These are phyloP conservation scores for Penaeus indicus DNA, from an alignment of 1,140 invertebrate genomes.

Conservation along the genomic window DNA sequence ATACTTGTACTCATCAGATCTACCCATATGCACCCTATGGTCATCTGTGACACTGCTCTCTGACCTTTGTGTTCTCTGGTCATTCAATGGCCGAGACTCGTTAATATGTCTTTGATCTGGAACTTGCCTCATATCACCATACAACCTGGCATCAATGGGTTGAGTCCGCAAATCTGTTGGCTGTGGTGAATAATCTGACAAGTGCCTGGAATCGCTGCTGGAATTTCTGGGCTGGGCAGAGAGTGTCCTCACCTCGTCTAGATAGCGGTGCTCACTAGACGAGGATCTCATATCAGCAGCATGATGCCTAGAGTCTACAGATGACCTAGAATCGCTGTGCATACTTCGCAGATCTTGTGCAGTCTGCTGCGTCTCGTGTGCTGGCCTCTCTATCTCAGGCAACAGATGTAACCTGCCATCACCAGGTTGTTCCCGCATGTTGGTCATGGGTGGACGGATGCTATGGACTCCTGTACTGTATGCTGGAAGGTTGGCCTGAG, in stretches of 20 bases:
- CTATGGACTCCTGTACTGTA: conserved; percentile 48
- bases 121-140: conserved; percentile 35
- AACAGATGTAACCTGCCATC: neutral
- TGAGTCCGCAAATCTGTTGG: conserved; percentile 53
- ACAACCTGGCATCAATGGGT: conserved; percentile 34
- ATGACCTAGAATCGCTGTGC: neutral
- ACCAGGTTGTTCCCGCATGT: conserved; percentile 26
- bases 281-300: conserved; percentile 35
- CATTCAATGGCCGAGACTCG: neutral
- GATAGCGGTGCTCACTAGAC: conserved; percentile 41
- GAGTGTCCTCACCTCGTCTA: conserved; percentile 33
- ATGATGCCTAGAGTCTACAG: conserved; percentile 13
- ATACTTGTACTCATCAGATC: conserved; percentile 33
- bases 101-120: conserved; percentile 11
- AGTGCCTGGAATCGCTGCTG: conserved; percentile 32
- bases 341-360: conserved; percentile 49
- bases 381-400: neutral
- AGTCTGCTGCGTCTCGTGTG: conserved; percentile 12
- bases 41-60: neutral
- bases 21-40: neutral
- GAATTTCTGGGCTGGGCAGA: conserved; percentile 38
- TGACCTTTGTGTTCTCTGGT: neutral
- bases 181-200: conserved; percentile 45
- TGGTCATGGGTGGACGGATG: conserved; percentile 34
- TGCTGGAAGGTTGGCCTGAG: conserved; percentile 41